These are phyloP conservation scores for Erebia ligea DNA, from an alignment of 2,888 invertebrate species.

Conservation along the genomic window DNA sequence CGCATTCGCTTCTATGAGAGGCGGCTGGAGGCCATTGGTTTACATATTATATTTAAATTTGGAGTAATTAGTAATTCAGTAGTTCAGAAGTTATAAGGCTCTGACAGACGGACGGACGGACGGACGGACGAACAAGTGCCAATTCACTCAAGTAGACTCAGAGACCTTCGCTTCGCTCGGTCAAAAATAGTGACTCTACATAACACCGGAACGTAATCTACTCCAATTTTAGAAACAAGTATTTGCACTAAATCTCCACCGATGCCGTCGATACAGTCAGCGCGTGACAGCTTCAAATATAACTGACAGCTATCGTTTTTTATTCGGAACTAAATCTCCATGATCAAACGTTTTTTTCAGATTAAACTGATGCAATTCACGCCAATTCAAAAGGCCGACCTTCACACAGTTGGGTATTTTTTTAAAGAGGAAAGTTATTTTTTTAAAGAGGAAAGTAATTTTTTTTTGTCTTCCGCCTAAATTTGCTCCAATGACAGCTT, in stretches of 20 bases:
- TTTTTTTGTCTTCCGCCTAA: too few relatives aligned
- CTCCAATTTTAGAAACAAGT: conserved; percentile 16
- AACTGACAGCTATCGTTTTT: conserved; percentile 59
- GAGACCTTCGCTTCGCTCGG: too few relatives aligned
- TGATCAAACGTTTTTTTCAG: conserved; percentile 43
- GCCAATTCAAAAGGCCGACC: conserved; percentile 49
- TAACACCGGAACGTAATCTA: conserved; percentile 6
- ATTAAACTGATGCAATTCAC: conserved; percentile 64
- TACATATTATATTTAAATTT: too few relatives aligned
- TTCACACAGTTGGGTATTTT: conserved; percentile 47
- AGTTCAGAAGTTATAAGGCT: too few relatives aligned
- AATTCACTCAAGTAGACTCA: too few relatives aligned
- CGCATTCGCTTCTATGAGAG: too few relatives aligned
- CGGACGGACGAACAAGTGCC: too few relatives aligned
- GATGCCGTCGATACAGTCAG: conserved; percentile 10
- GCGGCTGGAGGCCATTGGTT: too few relatives aligned
- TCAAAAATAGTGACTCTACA: not conserved
- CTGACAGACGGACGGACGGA: too few relatives aligned
- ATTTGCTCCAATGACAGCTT: too few relatives aligned
- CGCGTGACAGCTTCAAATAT: conserved; percentile 53
- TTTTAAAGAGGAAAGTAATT: not conserved
- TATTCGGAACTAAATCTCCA: conserved; percentile 45
- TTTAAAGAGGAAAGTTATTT: not conserved
- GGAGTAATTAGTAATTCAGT: too few relatives aligned
- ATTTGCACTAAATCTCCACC: conserved; percentile 21